A percentile compares a stretch with the other conserved stretches of the same genome.
These are phyloP conservation scores for Cassiopea xamachana DNA, from an alignment of 30 jellyfish, hydroid and myxozoan genomes.

Conservation along the genomic window DNA sequence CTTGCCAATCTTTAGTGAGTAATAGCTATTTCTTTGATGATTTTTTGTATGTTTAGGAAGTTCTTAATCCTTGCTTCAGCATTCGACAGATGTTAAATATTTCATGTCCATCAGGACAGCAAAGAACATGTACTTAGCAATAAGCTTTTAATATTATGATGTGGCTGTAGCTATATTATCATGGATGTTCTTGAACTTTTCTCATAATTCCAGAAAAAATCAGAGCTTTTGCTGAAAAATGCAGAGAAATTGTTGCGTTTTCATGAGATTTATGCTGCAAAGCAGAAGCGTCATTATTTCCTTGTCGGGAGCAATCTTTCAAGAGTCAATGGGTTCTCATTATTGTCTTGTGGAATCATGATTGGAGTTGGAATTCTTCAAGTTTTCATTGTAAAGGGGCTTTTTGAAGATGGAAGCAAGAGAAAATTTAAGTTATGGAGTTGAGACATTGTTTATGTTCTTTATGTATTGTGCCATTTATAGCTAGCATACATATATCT, in stretches of 20 bases:
- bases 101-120: too few relatives aligned
- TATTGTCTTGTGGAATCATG: conserved; percentile 49
- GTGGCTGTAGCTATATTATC: too few relatives aligned
- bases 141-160: too few relatives aligned
- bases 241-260: conserved; percentile 36
- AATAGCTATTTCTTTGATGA: too few relatives aligned
- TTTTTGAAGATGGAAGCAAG: conserved; percentile 56
- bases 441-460: neutral
- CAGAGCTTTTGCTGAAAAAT: conserved; percentile 5
- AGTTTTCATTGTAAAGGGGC: conserved; percentile 57
- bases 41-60: too few relatives aligned
- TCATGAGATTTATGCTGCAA: conserved; percentile 54
- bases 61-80: too few relatives aligned
- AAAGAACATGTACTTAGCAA: too few relatives aligned
- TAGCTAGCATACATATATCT: neutral
- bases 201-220: conserved; percentile 11
- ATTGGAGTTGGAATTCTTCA: conserved; percentile 57
- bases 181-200: neutral
- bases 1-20: too few relatives aligned
- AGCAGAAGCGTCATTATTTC: conserved; percentile 56
- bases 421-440: conserved; percentile 20
- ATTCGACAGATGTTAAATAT: too few relatives aligned
- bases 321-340: conserved; percentile 62
- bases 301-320: conserved; percentile 44
- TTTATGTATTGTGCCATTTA: neutral